Conservation (phyloP, 2,888 invertebrate species). For the Teleiodes luculella region DNA sequence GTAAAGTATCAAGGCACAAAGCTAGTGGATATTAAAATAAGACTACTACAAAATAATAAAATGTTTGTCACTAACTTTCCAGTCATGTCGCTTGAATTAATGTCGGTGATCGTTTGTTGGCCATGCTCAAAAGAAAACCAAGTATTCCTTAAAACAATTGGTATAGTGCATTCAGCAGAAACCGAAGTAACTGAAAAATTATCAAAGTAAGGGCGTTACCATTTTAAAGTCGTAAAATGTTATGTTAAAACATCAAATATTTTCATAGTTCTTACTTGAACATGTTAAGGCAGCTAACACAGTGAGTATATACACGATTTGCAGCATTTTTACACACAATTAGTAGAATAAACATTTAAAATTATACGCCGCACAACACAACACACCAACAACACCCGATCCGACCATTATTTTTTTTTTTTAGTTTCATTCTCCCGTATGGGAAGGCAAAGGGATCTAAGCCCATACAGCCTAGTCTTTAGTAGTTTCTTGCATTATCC, state of each 20-base stretch:
- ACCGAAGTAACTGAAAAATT: constrained; percentile 50
- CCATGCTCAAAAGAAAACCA: constrained; percentile 97
- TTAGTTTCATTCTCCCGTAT: too few relatives aligned
- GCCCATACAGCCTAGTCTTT: too few relatives aligned
- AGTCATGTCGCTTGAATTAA: constrained; percentile 89
- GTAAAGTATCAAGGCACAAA: too few relatives aligned
- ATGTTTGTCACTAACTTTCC: constrained; percentile 57
- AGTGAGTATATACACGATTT: constrained; percentile 24
- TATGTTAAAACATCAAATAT: constrained; percentile 11
- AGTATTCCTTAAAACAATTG: constrained; percentile 87
- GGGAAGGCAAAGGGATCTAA: too few relatives aligned
- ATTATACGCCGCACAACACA: constrained; percentile 16
- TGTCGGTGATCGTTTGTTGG: constrained; percentile 87
- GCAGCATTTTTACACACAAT: constrained; percentile 32
- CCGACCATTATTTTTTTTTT: too few relatives aligned
- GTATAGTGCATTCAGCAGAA: constrained; percentile 83
- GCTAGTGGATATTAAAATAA: too few relatives aligned
- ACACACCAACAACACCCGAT: too few relatives aligned
- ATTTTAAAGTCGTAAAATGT: constrained; percentile 25
- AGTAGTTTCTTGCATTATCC: too few relatives aligned
- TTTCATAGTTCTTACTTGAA: constrained; percentile 33
- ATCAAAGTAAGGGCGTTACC: constrained; percentile 56
- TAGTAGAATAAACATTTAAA: constrained; percentile 8
- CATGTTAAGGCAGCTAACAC: constrained; percentile 32
- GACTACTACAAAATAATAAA: neutral